Conservation (phyloP, 1,140 invertebrate genomes). For the Sitophilus oryzae region DNA sequence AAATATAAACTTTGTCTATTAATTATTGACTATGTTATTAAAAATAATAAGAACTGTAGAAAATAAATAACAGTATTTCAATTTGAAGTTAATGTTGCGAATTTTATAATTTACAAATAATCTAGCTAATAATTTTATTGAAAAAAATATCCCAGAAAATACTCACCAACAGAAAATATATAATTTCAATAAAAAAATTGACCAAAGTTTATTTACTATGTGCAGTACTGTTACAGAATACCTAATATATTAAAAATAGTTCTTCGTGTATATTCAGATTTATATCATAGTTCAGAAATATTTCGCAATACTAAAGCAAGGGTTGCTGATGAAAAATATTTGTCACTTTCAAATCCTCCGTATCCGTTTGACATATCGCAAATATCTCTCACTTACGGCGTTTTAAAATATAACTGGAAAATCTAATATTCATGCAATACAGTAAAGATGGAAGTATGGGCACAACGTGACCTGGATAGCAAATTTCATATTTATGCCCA, state of each 20-base stretch:
- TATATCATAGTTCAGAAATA: too few relatives aligned
- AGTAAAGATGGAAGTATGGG: constrained; percentile 19
- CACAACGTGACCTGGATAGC: constrained; percentile 20
- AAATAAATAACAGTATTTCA: neutral
- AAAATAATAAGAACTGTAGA: too few relatives aligned
- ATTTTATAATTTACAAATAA: neutral
- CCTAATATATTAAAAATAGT: too few relatives aligned
- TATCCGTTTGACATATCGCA: neutral
- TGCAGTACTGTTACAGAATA: neutral
- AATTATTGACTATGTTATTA: too few relatives aligned
- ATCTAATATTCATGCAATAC: constrained; percentile 21
- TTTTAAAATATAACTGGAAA: constrained; percentile 19
- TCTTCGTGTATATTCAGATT: too few relatives aligned
- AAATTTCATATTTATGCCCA: constrained; percentile 26
- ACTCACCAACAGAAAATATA: neutral
- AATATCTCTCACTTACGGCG: neutral
- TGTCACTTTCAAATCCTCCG: neutral
- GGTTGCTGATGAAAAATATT: neutral
- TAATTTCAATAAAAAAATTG: neutral
- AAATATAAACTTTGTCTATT: too few relatives aligned
- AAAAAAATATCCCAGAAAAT: neutral
- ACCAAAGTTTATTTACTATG: neutral
- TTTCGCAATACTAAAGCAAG: neutral
- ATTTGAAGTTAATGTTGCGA: neutral
- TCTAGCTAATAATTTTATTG: neutral